Base-by-base conservation (phyloP, 2,797 vertebrate species). In the Hydrocynus forskahlii region DNA sequence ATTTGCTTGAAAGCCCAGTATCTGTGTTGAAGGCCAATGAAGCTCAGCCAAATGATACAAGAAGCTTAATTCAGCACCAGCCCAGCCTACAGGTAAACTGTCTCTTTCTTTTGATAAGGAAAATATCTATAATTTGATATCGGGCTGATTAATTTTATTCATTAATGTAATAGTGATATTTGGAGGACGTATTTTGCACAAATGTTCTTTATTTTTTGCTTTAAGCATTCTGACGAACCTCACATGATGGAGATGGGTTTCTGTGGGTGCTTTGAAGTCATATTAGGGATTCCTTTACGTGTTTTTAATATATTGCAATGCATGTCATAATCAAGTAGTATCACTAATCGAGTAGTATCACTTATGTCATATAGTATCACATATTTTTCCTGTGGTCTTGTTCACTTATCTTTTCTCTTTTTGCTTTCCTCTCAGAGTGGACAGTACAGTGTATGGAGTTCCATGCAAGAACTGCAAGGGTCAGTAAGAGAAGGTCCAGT, bases 401-500 rank as follows among this genome's bases (percentile, higher is more conserved):
- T 35, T 25, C 13, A 21, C 8, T 55, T n/a, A 29, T 45, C 19
- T 13, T 0, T 35, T 14, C 25, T 9, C 7, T 38, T 62, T 21
- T 4, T 38, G 1, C 23, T 68, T 7, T 73, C 63, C 43, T 29
- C 14, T 23, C 83, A 96, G 95, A 93, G 94, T 68, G 84, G 92
- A 2, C 89, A 95, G 66, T 91, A 92, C 86, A 87, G 90, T 76
- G 92, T 91, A 73, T 95, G 95, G 94, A 90, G 71, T 13, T 87
- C 91, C 75, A 84, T 95, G 72, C 90, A 85, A 85, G 80, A 83
- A 7, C 90, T 86, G 10, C 91, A 88, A 35, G 62, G 81, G 54
- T 88, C 92, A 62, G 90, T 94, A 25, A 89, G 84, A 84, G 89
- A 89, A 60, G 88, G 88, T 45, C 89, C 87, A 70, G 70, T 93